Evolutionary conservation across 2,797 vertebrate species (phyloP).

Genomic region (Microhierax caerulescens): DNA sequence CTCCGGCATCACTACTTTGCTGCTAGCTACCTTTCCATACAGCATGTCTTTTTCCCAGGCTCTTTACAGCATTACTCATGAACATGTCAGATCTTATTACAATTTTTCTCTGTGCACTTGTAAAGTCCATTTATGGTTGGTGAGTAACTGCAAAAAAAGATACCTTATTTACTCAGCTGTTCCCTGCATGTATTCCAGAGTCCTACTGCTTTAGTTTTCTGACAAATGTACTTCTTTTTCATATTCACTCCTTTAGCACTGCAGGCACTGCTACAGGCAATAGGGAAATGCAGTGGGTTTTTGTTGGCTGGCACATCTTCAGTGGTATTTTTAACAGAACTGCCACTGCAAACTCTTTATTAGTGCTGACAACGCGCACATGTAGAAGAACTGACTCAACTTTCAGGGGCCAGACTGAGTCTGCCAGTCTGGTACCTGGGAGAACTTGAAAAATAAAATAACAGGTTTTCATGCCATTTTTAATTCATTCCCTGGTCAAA

Average conservation of each 20-base stretch:
- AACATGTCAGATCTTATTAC: slow-evolving; percentile 14
- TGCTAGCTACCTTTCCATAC: neutral
- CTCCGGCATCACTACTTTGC: neutral
- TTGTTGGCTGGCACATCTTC: neutral
- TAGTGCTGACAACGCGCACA: neutral
- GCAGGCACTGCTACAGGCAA: neutral
- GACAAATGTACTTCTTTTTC: neutral
- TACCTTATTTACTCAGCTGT: slow-evolving; percentile 19
- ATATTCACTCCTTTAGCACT: neutral
- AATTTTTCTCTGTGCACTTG: neutral
- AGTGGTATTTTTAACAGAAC: neutral
- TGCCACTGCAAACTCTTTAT: neutral
- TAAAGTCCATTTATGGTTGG: neutral
- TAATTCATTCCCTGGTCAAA: neutral
- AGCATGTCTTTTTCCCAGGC: neutral
- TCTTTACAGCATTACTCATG: neutral
- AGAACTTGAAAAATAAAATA: neutral
- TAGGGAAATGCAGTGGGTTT: neutral
- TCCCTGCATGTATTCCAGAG: neutral
- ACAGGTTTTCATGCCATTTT: neutral
- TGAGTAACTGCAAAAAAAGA: neutral
- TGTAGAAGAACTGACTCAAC: neutral
- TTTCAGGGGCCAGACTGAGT: neutral
- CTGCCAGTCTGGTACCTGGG: neutral
- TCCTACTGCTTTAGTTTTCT: neutral